Evolutionary conservation across 1,140 invertebrate species (phyloP).

Genomic region (Philopotamus ludificatus): DNA sequence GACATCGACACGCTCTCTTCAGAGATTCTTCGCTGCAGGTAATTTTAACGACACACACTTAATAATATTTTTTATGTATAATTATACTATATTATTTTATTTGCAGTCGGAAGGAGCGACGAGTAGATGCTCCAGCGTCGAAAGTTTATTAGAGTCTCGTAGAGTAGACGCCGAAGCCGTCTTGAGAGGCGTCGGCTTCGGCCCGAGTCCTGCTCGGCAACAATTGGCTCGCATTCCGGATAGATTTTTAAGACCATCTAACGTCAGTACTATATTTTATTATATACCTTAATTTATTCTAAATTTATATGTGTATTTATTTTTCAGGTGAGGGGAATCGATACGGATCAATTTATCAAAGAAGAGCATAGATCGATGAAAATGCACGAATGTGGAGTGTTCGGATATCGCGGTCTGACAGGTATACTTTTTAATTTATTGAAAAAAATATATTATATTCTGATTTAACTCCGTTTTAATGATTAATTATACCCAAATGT

Average conservation of each 20-base stretch:
- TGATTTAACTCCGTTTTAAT: too few species aligned
- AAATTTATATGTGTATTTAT: neutral
- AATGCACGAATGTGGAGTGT: conserved; percentile 56
- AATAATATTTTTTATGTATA: neutral
- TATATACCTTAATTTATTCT: conserved; percentile 7
- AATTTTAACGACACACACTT: neutral
- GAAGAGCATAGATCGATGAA: conserved; percentile 56
- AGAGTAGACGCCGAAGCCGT: conserved; percentile 75
- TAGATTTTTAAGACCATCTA: conserved; percentile 55
- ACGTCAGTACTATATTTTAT: conserved; percentile 43
- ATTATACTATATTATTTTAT: conserved; percentile 50
- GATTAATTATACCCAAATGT: too few species aligned
- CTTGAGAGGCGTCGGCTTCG: conserved; percentile 69
- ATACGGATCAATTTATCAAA: conserved; percentile 56
- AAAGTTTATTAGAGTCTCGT: conserved; percentile 70
- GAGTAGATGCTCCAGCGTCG: conserved; percentile 69
- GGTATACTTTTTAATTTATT: conserved; percentile 43
- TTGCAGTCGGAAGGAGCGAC: conserved; percentile 67
- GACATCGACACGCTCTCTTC: conserved; percentile 52
- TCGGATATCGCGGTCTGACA: conserved; percentile 55
- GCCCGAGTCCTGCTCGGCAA: conserved; percentile 57
- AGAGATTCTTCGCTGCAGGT: conserved; percentile 55
- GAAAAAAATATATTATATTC: too few species aligned
- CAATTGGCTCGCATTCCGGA: conserved; percentile 66
- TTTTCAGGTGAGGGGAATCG: conserved; percentile 54